phyloP scores from a whole-genome alignment of 2,113 vertebrate genomes.

The Ariopsis seemanni region DNA sequence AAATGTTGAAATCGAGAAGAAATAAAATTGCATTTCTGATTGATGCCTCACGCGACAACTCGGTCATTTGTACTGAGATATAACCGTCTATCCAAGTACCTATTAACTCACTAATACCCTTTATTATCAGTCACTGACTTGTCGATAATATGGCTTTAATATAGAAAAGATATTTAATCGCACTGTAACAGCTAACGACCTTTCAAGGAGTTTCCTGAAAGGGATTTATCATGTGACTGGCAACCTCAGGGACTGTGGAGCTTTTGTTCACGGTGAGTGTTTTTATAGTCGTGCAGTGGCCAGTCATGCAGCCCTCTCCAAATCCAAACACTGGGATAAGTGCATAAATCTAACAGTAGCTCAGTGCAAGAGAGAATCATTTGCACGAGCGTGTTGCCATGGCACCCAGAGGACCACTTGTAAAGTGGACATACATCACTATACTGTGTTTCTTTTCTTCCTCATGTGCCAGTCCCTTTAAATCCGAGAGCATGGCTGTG shows the following conservation, averaged over 20 bases:
- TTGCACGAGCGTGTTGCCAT: constrained; percentile 20
- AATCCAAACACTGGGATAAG: background rate
- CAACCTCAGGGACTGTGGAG: background rate
- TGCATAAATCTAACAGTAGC: constrained; percentile 3
- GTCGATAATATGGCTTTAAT: background rate
- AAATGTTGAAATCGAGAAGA: background rate
- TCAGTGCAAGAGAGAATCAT: background rate
- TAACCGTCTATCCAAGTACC: background rate
- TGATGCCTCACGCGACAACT: background rate
- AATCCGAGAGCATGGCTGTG: constrained; percentile 1
- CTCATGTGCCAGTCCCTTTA: constrained; percentile 6
- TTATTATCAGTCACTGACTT: background rate
- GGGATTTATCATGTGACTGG: constrained; percentile 8
- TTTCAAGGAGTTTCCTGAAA: background rate
- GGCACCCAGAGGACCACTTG: constrained; percentile 11
- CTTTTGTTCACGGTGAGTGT: constrained; percentile 19
- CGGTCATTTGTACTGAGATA: background rate
- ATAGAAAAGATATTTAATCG: background rate
- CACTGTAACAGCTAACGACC: background rate
- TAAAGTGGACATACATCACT: background rate
- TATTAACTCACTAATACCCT: background rate
- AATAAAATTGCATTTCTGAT: background rate
- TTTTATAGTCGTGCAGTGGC: constrained; percentile 8
- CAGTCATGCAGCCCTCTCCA: constrained; percentile 10
- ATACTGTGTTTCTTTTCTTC: background rate